Conservation (phyloP, 1,140 invertebrate genomes). For the Forficula auricularia region DNA sequence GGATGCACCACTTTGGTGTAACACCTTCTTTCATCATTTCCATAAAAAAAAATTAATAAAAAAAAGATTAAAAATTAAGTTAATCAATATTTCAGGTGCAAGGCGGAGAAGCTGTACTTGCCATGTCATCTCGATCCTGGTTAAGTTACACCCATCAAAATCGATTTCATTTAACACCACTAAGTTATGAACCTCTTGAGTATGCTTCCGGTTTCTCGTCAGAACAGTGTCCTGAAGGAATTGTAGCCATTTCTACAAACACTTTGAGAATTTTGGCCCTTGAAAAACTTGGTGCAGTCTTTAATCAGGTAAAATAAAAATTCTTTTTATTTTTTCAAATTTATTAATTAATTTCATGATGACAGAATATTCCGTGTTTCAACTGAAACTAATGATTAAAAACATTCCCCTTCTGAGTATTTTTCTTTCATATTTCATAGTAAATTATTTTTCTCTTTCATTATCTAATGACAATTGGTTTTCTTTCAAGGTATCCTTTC, state of each 20-base stretch:
- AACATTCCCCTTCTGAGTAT: background rate
- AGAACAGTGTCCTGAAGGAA: constrained; percentile 97
- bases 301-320: constrained; percentile 87
- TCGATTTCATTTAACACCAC: constrained; percentile 82
- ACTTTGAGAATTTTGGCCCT: constrained; percentile 92
- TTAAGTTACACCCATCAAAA: constrained; percentile 98
- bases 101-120: constrained; percentile 86
- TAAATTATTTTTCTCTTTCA: too few species aligned
- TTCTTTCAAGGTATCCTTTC: constrained; percentile 45
- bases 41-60: too few species aligned
- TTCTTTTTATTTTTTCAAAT: too few species aligned
- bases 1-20: too few species aligned
- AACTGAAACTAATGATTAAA: too few species aligned
- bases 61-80: too few species aligned
- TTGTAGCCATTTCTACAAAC: constrained; percentile 96
- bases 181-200: constrained; percentile 91
- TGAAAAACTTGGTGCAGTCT: constrained; percentile 95
- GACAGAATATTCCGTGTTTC: too few species aligned
- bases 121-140: constrained; percentile 96
- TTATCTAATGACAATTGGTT: background rate
- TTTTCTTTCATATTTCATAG: background rate
- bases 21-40: too few species aligned
- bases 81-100: constrained; percentile 48
- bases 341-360: too few species aligned
- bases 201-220: constrained; percentile 96